Percentiles rank a stretch among this genome's conserved stretches.
Conservation (phyloP, 2,797 vertebrate species). For the Urophycis tenuis region DNA sequence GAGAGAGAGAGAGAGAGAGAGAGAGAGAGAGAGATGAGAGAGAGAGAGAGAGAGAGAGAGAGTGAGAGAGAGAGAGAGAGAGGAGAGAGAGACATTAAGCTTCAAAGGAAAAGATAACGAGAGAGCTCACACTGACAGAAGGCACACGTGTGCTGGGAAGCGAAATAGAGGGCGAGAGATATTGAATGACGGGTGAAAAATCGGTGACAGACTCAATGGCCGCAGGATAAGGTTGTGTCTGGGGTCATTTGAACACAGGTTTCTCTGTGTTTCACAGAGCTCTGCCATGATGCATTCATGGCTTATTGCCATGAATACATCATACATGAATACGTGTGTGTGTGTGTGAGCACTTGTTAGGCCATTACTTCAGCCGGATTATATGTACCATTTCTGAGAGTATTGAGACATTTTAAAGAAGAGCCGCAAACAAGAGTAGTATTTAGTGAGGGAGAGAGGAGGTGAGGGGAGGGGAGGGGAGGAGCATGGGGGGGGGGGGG, state of each 20-base stretch:
- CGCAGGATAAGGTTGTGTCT: background rate
- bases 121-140: slow-evolving; percentile 9
- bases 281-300: background rate
- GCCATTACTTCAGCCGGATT: background rate
- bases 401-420: background rate
- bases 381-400: background rate
- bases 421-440: background rate
- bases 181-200: slow-evolving; percentile 1
- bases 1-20: background rate
- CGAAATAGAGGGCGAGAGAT: background rate
- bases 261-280: background rate
- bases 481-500: slow-evolving; percentile 15
- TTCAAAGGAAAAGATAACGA: background rate
- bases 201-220: slow-evolving; percentile 20
- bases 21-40: background rate
- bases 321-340: background rate
- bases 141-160: slow-evolving; percentile 1
- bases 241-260: background rate
- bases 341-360: background rate
- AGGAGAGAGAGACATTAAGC: background rate
- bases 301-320: background rate
- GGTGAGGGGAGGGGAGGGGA: slow-evolving; percentile 23
- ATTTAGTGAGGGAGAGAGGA: slow-evolving; percentile 37
- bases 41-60: slow-evolving; percentile 3
- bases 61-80: background rate